phyloP scores from a whole-genome alignment of 2,797 vertebrate species.

The Rachycentron canadum region DNA sequence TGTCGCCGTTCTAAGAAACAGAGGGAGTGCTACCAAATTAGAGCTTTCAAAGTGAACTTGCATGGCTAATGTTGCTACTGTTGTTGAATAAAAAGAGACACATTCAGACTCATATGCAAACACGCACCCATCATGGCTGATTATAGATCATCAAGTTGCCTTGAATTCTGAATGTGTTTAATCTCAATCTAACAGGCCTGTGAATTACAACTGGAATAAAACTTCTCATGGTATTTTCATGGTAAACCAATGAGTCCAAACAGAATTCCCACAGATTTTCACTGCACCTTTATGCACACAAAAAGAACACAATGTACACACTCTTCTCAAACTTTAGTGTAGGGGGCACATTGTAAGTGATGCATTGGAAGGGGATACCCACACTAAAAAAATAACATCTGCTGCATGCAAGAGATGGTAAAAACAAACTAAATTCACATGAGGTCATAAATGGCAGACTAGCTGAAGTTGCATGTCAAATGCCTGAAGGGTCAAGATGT shows the following conservation, averaged over 20 bases:
- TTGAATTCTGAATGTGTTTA: slow-evolving; percentile 35
- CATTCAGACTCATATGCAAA: neutral
- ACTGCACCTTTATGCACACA: neutral
- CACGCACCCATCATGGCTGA: slow-evolving; percentile 25
- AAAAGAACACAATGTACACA: neutral
- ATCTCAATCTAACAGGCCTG: slow-evolving; percentile 16
- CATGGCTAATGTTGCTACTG: slow-evolving; percentile 11
- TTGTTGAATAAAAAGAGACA: slow-evolving; percentile 23
- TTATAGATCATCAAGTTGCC: slow-evolving; percentile 40
- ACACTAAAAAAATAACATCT: neutral
- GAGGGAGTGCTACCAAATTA: slow-evolving; percentile 2
- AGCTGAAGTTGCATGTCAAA: neutral
- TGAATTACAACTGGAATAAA: slow-evolving; percentile 27
- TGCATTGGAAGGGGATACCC: neutral
- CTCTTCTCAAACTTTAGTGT: neutral
- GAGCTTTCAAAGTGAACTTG: slow-evolving; percentile 27
- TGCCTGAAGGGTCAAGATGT: neutral
- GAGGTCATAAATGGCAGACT: slow-evolving; percentile 85
- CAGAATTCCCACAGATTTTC: neutral
- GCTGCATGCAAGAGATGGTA: neutral
- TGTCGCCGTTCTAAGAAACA: slow-evolving; percentile 12
- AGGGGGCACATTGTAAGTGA: neutral
- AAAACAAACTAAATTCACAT: slow-evolving; percentile 21
- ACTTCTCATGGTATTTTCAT: slow-evolving; percentile 17
- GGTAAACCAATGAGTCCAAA: slow-evolving; percentile 13